Percentiles rank a stretch among this genome's conserved stretches.
Evolutionary conservation across 2,113 vertebrate genomes (phyloP).

Genomic region (human (Homo sapiens)): GRCh38 chr4:81036501-81037000

Average conservation of each 20-base stretch:
- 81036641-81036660: conserved; percentile 49
- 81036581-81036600: background rate
- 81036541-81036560: background rate
- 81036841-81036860: conserved; percentile 5
- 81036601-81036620: background rate
- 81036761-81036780: conserved; percentile 46
- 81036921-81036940: background rate
- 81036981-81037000: background rate
- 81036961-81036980: background rate
- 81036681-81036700: conserved; percentile 36
- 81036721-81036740: conserved; percentile 52
- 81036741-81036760: conserved; percentile 41
- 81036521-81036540: conserved; percentile 37
- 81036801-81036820: background rate
- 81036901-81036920: background rate
- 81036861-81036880: background rate
- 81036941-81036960: background rate
- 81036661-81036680: background rate
- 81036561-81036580: background rate
- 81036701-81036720: conserved; percentile 5
- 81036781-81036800: conserved; percentile 70
- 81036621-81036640: conserved; percentile 53
- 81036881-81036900: background rate
- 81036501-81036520: background rate
- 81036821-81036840: background rate